Base-by-base conservation (phyloP, 2,888 invertebrate species). In the Cryptocheilus praepositus region DNA sequence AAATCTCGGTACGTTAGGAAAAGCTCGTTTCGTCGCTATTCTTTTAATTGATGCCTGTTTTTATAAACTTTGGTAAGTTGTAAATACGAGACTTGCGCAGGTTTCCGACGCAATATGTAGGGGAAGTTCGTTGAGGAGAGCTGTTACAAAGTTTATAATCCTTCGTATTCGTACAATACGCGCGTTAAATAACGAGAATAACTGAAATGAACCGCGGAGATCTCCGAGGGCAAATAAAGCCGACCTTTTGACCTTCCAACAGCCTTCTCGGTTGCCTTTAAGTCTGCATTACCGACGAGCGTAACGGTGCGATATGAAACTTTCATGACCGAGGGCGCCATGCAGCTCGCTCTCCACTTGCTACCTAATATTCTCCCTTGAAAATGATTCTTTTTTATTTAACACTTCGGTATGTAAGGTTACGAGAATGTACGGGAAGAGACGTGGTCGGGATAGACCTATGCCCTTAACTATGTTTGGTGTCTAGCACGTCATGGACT, bases 321-420 rank as follows among this genome's bases (percentile, higher is more conserved):
- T 67, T 72, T 58, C 63, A 72, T 67, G 61, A 70, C 54, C 63
- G 72, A 72, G 65, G 71, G 73, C 68, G 64, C 68, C 64, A 65
- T 57, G 46, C 36, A 25, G 46, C 45, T 46, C 5, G 4, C 45
- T 21, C 1, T 21, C 21, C 21, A 22, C 52, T 16, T 49, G 49
- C 18, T 18, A 18, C 49, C 16, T 18, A 18, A 36, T 18, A 49
- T 8, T 49, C 49, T 49, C 5, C 18, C 49, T 18, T 2, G 49
- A 13, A 18, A 49, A 18, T 49, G n/a, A 49, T 18, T 36, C 36
- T 7, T 49, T 49, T 45, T 45, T 45, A 45, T 45, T 45, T 7
- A 45, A 16, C 45, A 45, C 45, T 45, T 16, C 45, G 45, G 45
- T n/a, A 45, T 16, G 45, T 8, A 8, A 45, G 16, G 45, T 15